Percentiles rank a stretch among this genome's conserved stretches.
phyloP scores from a whole-genome alignment of 2,888 invertebrate species.

The Arrhopalites spinosus region DNA sequence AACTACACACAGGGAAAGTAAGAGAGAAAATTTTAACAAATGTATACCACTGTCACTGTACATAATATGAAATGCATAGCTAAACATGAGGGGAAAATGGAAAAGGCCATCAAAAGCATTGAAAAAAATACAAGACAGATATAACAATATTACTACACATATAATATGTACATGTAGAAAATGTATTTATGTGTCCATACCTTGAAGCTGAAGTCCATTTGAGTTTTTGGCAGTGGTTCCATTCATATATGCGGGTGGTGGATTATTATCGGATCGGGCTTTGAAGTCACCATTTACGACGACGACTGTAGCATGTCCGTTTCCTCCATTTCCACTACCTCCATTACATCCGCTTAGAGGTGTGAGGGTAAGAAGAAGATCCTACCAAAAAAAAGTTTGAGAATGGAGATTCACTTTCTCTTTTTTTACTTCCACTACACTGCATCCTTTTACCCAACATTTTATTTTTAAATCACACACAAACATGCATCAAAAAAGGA shows the following conservation, averaged over 20 bases:
- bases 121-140: background rate
- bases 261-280: conserved; percentile 43
- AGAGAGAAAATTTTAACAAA: too few relatives aligned
- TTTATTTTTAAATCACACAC: background rate
- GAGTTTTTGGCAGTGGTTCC: conserved; percentile 44
- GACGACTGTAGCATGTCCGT: conserved; percentile 33
- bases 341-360: conserved; percentile 51
- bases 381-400: conserved; percentile 40
- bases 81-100: background rate
- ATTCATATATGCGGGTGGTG: conserved; percentile 47
- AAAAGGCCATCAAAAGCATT: background rate
- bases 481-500: background rate
- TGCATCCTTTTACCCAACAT: background rate
- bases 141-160: too few relatives aligned
- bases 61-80: background rate
- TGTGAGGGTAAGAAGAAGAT: conserved; percentile 54
- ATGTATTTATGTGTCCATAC: conserved; percentile 33
- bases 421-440: background rate
- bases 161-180: background rate
- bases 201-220: conserved; percentile 55
- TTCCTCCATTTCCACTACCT: conserved; percentile 31
- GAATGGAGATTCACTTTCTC: background rate
- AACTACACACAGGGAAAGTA: too few relatives aligned
- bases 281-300: conserved; percentile 52
- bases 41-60: background rate